Percentiles rank a stretch among this genome's conserved stretches.
These are phyloP conservation scores for Galaxias olidus DNA, from an alignment of 2,797 vertebrate species.

Conservation along the genomic window DNA sequence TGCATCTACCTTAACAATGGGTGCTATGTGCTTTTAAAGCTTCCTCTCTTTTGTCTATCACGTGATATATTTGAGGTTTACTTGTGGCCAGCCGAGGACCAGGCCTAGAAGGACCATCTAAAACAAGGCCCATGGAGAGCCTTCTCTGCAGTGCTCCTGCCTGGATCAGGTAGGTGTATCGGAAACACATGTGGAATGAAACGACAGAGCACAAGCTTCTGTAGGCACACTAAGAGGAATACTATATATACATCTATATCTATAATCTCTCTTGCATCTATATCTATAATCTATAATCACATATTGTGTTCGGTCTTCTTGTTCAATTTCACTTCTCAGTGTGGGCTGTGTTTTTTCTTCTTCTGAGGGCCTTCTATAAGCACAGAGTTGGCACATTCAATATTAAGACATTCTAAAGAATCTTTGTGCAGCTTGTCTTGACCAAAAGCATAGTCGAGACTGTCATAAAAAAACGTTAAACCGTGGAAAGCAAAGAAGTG, in stretches of 20 bases:
- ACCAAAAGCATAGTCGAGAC: constrained; percentile 54
- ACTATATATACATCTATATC: constrained; percentile 35
- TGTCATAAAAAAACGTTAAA: constrained; percentile 46
- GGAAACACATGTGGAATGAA: constrained; percentile 68
- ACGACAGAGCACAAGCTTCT: constrained; percentile 51
- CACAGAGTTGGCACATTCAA: constrained; percentile 61
- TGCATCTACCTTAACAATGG: constrained; percentile 48
- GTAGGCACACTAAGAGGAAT: constrained; percentile 55
- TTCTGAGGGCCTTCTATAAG: too few relatives aligned
- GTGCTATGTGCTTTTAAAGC: constrained; percentile 49
- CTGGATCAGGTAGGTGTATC: constrained; percentile 67
- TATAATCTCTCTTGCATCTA: constrained; percentile 42
- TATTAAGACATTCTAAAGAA: constrained; percentile 40
- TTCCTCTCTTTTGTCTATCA: constrained; percentile 25
- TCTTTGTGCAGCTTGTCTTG: constrained; percentile 56
- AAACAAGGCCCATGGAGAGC: constrained; percentile 2
- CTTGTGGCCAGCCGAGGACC: too few relatives aligned
- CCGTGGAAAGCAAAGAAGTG: constrained; percentile 43
- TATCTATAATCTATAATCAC: constrained; percentile 40
- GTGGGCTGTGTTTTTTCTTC: constrained; percentile 31
- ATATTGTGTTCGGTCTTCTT: constrained; percentile 14
- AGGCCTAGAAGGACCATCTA: too few relatives aligned
- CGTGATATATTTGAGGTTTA: constrained; percentile 60
- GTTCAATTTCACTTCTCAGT: constrained; percentile 21
- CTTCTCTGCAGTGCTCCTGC: constrained; percentile 58